A percentile compares a stretch with the other conserved stretches of the same genome.
These are phyloP conservation scores for Dasysyrphus albostriatus DNA, from an alignment of 2,888 invertebrate genomes.

Conservation along the genomic window DNA sequence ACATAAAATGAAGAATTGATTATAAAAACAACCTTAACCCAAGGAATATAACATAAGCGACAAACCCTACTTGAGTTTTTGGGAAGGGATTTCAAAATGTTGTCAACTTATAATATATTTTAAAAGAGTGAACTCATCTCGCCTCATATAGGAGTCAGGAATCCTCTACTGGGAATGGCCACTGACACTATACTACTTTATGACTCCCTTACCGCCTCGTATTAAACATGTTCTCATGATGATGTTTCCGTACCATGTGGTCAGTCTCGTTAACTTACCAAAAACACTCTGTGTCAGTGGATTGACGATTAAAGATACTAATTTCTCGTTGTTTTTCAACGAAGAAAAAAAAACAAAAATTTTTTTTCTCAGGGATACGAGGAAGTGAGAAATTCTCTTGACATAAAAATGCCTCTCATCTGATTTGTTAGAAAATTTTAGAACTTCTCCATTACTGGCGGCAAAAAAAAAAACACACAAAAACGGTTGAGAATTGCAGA, in stretches of 20 bases:
- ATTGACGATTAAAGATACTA: neutral
- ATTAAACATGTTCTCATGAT: constrained; percentile 57
- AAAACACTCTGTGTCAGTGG: neutral
- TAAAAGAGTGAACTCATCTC: constrained; percentile 53
- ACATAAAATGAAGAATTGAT: constrained; percentile 24
- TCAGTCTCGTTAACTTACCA: constrained; percentile 16
- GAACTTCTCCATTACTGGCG: too few species aligned
- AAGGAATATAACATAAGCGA: neutral
- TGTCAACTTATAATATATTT: constrained; percentile 39
- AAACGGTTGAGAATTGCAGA: too few species aligned
- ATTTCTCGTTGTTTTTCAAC: too few species aligned
- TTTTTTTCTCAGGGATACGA: too few species aligned
- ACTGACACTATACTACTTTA: constrained; percentile 30
- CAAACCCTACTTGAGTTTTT: constrained; percentile 19
- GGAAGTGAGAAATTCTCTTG: too few species aligned
- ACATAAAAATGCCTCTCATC: too few species aligned
- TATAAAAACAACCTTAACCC: neutral
- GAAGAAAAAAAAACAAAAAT: too few species aligned
- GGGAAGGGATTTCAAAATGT: constrained; percentile 28
- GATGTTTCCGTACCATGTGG: constrained; percentile 31
- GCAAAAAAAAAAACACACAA: too few species aligned
- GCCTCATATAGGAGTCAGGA: neutral
- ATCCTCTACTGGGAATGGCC: constrained; percentile 23
- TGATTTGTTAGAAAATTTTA: too few species aligned
- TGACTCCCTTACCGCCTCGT: constrained; percentile 40